Evolutionary conservation across 2,797 vertebrate genomes (phyloP), one percentile per base, ranked within the genome.

Genomic region (Macropodus opercularis): DNA sequence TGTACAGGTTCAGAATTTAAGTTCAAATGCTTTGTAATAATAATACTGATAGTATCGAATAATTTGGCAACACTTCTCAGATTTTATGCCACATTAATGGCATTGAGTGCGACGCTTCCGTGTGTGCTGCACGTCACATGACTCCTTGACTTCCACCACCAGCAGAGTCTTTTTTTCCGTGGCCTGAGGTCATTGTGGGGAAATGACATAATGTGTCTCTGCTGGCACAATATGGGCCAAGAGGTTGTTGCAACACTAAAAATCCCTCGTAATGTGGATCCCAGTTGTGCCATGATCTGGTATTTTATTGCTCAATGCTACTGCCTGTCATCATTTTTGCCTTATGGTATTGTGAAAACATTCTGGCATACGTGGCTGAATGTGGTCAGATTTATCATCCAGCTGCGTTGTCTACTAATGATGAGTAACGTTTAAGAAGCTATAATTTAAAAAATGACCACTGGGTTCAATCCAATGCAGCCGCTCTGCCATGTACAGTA

Each of bases 241-340:
- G 11, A 1, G 3, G 27, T 15, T 34, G 53, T 75, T 81, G 50
- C 65, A 77, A 88, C 44, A 65, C 24, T 6, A 15, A 57, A 72
- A 17, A 32, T 54, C 73, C 49, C 41, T 22, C 4, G 10, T 6
- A 15, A 2, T 22, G 19, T 0, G 5, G 6, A 32, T 18, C 8
- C 6, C 1, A 6, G 3, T 11, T 2, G 5, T 29, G 51, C 8
- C 29, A 17, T 8, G n/a, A 38, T 26, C 24, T 3, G 2, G 8
- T 11, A 1, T 0, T 1, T 1, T 5, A 17, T 66, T 79, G 41
- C 76, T 13, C 38, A 77, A 72, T 58, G 8, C 8, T 1, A 0
- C 21, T 10, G n/a, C 8, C 0, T 22, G 21, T 46, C 51, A 15
- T 61, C 6, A 39, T 50, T 36, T 0, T 7, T 11, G 5, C 7